Conservation (phyloP, 2,797 vertebrate species). For the Chrysocyon brachyurus region DNA sequence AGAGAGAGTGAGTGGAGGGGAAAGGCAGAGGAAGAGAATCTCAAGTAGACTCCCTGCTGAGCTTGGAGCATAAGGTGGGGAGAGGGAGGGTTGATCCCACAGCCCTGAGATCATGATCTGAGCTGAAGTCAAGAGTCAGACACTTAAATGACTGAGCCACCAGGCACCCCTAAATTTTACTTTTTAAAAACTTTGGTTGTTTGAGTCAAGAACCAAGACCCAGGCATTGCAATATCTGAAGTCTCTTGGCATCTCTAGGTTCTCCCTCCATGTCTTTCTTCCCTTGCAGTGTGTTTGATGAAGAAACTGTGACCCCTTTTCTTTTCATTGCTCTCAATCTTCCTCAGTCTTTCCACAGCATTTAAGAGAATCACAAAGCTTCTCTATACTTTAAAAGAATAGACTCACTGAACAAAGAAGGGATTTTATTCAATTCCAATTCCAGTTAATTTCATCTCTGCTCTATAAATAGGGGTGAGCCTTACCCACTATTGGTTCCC, state of each 20-base stretch:
- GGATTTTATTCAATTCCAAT: conserved; percentile 22
- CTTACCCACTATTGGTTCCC: background rate
- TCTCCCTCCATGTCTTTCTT: background rate
- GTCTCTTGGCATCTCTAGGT: background rate
- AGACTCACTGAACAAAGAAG: conserved; percentile 14
- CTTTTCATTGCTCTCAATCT: conserved; percentile 54
- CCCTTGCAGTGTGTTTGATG: background rate
- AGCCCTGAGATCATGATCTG: background rate
- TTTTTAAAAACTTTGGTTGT: background rate
- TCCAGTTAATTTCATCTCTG: conserved; percentile 42
- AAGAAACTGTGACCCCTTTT: conserved; percentile 39
- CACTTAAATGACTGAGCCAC: background rate
- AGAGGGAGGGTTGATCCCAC: background rate
- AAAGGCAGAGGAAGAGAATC: background rate
- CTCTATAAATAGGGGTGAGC: background rate
- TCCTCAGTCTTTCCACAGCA: conserved; percentile 4
- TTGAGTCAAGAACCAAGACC: background rate
- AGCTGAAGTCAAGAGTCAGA: background rate
- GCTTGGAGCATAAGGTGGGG: background rate
- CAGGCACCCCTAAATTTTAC: background rate
- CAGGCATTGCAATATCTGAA: background rate
- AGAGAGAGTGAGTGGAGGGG: no score
- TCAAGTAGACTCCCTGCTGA: background rate
- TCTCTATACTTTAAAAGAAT: conserved; percentile 43
- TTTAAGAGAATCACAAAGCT: conserved; percentile 62